Conservation (phyloP, 2,113 vertebrate genomes). For the Ornithorhynchus anatinus region DNA sequence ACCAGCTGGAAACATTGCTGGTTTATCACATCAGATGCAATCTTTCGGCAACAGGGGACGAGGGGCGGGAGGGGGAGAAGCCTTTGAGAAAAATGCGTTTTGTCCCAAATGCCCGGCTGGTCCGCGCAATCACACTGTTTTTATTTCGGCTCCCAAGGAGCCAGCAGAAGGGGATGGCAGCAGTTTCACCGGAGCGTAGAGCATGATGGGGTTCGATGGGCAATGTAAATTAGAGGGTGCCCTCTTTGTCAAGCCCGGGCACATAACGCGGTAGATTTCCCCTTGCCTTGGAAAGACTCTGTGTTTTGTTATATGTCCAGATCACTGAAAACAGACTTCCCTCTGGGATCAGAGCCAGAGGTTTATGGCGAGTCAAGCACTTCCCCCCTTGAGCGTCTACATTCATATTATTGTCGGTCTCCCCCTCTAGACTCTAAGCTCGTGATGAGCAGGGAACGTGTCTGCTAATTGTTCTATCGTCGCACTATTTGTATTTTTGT, state of each 20-base stretch:
- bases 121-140: constrained; percentile 20
- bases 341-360: too few relatives aligned
- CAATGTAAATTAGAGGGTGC: accelerated
- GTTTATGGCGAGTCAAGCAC: too few relatives aligned
- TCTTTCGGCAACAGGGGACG: constrained; percentile 31
- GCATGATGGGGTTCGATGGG: background rate
- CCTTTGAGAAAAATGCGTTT: constrained; percentile 38
- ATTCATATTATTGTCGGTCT: too few relatives aligned
- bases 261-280: background rate
- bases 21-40: constrained; percentile 48
- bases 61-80: background rate
- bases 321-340: too few relatives aligned
- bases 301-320: background rate
- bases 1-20: constrained; percentile 15
- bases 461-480: too few relatives aligned
- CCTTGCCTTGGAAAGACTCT: background rate
- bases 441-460: too few relatives aligned
- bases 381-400: too few relatives aligned
- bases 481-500: too few relatives aligned
- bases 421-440: too few relatives aligned
- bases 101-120: constrained; percentile 4
- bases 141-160: constrained; percentile 10
- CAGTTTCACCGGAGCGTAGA: background rate
- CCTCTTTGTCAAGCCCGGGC: accelerated
- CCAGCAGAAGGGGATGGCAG: background rate